Base-by-base conservation (phyloP, 2,797 vertebrate species). In the Emys orbicularis region DNA sequence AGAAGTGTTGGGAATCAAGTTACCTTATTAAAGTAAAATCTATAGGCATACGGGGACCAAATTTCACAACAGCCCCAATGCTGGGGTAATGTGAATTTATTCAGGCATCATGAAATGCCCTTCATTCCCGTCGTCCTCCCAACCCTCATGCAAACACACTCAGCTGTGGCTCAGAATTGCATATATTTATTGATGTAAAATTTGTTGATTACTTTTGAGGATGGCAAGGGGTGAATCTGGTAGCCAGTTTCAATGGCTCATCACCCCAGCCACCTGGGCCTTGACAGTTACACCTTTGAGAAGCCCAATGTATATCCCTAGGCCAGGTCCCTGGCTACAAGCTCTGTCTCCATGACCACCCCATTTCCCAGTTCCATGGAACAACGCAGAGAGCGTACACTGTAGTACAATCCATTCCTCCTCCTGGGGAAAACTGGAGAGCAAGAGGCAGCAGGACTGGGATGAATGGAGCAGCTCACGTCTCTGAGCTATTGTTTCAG, bases 401-500 rank as follows among this genome's bases (percentile, higher is more conserved):
- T 72, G 65, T 21, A 41, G 21, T 72, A 72, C 37, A 37, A 68
- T 21, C 18, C 65, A 41, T 41, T 41, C 37, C 37, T 72, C 25
- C 25, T 10, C 47, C 12, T 3, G 1, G 6, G 47, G 47, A 53
- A 29, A 18, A 12, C 37, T 6, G 3, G 15, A 13, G 44, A 54
- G 9, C 4, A 9, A 80, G 87, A 11, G 72, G 50, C 18, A 4
- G 61, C 65, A 81, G 76, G 76, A 21, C 29, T n/a, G 7, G 2
- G 1, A 13, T 0, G 34, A 83, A 54, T 53, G 25, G 53, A 50
- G 16, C 2, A n/a, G 16, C 4, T 83, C 1, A 0, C 41, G 25
- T 0, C 41, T 53, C 50, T 56, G 0, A 81, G 87, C 49, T 88
- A 0, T 79, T 59, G 25, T 21, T 83, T 61, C 47, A 89, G 80